Evolutionary conservation across 2,113 vertebrate species (phyloP), one percentile per base, ranked within the genome.

Genomic region (Callopanchax toddi): DNA sequence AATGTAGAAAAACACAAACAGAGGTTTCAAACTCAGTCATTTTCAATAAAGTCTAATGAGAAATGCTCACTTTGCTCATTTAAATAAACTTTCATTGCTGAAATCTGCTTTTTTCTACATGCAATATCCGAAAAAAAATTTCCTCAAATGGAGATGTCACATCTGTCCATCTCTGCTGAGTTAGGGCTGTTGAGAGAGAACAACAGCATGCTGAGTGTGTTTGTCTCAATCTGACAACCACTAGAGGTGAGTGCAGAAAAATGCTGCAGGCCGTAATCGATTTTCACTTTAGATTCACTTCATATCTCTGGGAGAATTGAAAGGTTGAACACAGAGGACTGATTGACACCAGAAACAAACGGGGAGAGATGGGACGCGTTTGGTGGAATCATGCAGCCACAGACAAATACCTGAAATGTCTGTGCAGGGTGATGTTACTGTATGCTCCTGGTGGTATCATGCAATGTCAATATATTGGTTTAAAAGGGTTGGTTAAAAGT

Each of bases 211-310:
- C 10, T 21, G 61, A 23, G 23, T 8, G 10, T 45, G 25, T 22
- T 67, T 57, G 0, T 63, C 48, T 78, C 1, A 18, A 29, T 34
- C 11, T 17, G 50, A 68, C 48, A 60, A 66, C 26, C 55, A 25
- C 45, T 15, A 53, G 60, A 63, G 57, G 23, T 20, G 53, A 63
- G 51, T 52, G 54, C 29, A 48, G 26, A 16, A 37, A 49, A 69
- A 57, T 61, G 58, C 44, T 21, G 49, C 40, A 36, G 17, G 15
- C 58, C 18, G n/a, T 39, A 44, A 82, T 76, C 59, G 83, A 83
- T 83, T 82, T 83, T 55, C 48, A 66, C 66, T 75, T 60, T 42
- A 25, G 36, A 71, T 67, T 58, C 51, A 65, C 76, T 84, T 76
- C 54, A 76, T 58, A 61, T 46, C 44, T 62, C 23, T 59, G 44